Percentiles rank a stretch among this genome's conserved stretches.
phyloP scores from a whole-genome alignment of 2,797 vertebrate species.

The Helarctos malayanus region DNA sequence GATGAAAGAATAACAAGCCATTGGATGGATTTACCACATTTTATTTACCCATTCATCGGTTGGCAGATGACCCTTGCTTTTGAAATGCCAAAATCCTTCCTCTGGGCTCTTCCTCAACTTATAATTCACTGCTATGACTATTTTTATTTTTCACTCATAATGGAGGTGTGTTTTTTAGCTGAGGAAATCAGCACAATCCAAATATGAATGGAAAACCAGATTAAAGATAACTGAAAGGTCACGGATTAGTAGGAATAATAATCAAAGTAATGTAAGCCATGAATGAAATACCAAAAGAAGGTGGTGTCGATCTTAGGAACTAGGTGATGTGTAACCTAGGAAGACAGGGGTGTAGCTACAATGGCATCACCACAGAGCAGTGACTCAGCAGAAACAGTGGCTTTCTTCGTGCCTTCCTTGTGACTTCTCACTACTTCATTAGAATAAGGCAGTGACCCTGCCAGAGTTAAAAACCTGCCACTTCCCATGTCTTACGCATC shows the following conservation, averaged over 20 bases:
- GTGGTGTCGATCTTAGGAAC: not conserved
- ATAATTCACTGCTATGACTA: not conserved
- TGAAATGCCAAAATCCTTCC: not conserved
- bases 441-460: not conserved
- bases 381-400: not conserved
- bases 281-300: not conserved
- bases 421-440: not conserved
- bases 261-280: not conserved
- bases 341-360: not conserved
- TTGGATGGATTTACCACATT: not conserved
- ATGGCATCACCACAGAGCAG: rapidly evolving
- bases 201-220: not conserved
- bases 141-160: conserved; percentile 23
- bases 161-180: not conserved
- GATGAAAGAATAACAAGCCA: not conserved
- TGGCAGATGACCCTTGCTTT: not conserved
- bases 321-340: rapidly evolving
- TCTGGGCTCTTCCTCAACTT: not conserved
- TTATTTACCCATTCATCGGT: not conserved
- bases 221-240: not conserved
- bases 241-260: not conserved
- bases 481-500: not conserved
- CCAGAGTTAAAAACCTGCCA: not conserved
- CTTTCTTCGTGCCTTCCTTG: not conserved
- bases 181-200: not conserved